These are phyloP conservation scores for Aurelia sp. DNA, from an alignment of 30 jellyfish, hydroid and myxozoan genomes.

Conservation along the genomic window DNA sequence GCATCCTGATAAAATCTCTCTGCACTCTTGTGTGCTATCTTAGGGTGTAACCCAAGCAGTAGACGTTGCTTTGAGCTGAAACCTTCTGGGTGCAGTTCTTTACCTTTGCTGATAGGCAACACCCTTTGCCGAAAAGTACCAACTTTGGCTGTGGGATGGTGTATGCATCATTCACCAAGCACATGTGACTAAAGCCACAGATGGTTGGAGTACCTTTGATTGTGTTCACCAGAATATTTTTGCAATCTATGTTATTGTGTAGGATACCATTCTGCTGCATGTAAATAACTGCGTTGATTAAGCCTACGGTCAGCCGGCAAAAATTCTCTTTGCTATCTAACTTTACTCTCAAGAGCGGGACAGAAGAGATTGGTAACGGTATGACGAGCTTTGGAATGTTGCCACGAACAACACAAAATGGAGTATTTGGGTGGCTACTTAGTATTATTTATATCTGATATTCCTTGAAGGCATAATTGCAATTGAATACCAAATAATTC, in stretches of 20 bases:
- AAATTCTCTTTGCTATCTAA: conserved; percentile 15
- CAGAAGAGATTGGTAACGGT: conserved; percentile 14
- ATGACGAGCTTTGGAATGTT: conserved; percentile 6
- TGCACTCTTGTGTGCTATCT: conserved; percentile 9
- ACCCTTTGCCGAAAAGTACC: conserved; percentile 4
- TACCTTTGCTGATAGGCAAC: conserved; percentile 8
- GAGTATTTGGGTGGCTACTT: too few relatives aligned
- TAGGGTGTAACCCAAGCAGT: conserved; percentile 12
- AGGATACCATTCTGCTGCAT: conserved; percentile 18
- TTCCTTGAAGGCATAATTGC: too few relatives aligned
- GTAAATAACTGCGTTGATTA: background rate
- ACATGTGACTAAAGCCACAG: conserved; percentile 13
- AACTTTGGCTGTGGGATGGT: background rate
- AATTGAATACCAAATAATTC: too few relatives aligned
- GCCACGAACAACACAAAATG: too few relatives aligned
- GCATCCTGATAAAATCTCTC: too few relatives aligned
- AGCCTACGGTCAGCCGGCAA: conserved; percentile 9
- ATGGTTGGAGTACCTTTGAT: background rate
- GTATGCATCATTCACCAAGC: background rate
- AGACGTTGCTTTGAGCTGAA: conserved; percentile 4
- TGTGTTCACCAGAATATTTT: background rate
- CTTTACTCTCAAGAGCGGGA: background rate
- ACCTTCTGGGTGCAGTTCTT: background rate
- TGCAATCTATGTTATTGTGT: background rate
- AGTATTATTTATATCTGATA: too few relatives aligned